A percentile compares a stretch with the other conserved stretches of the same genome.
Evolutionary conservation across 92 coral and sea anemone species (phyloP).

Genomic region (Palythoa grandis): DNA sequence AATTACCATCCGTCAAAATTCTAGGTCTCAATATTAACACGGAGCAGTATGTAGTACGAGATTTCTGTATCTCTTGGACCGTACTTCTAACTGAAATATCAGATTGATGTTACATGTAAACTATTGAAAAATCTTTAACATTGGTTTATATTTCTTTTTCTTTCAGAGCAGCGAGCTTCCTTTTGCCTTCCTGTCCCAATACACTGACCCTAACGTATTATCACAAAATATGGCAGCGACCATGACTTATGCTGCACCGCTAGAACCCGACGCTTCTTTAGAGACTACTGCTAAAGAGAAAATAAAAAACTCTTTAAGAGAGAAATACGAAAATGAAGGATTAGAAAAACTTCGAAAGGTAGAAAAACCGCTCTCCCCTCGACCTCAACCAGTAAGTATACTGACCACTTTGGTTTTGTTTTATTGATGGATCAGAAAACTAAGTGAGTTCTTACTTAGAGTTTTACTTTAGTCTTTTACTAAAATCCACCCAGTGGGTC

Average conservation of each 20-base stretch:
- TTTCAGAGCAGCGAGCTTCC: slow-evolving; percentile 20
- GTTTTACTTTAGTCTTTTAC: neutral
- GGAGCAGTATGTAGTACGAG: too few species aligned
- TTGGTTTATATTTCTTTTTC: neutral
- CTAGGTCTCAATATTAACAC: too few species aligned
- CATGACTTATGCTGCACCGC: neutral
- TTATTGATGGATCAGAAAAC: too few species aligned
- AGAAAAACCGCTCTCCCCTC: slow-evolving; percentile 15
- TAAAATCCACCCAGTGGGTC: too few species aligned
- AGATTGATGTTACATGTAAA: too few species aligned
- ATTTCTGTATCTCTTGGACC: too few species aligned
- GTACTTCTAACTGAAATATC: too few species aligned
- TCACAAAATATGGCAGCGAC: neutral
- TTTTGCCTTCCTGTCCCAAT: neutral
- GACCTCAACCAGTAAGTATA: slow-evolving; percentile 29
- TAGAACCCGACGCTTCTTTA: neutral
- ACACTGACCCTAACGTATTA: too few species aligned
- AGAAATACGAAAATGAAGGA: slow-evolving; percentile 31
- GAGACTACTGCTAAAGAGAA: slow-evolving; percentile 19
- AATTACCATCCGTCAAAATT: too few species aligned
- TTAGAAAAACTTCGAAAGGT: slow-evolving; percentile 4
- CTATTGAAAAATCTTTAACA: neutral
- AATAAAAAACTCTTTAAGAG: slow-evolving; percentile 10
- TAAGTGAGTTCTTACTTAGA: neutral
- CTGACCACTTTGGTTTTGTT: too few species aligned